These are phyloP conservation scores for Acanthochromis polyacanthus DNA, from an alignment of 2,113 vertebrate genomes.

Conservation along the genomic window DNA sequence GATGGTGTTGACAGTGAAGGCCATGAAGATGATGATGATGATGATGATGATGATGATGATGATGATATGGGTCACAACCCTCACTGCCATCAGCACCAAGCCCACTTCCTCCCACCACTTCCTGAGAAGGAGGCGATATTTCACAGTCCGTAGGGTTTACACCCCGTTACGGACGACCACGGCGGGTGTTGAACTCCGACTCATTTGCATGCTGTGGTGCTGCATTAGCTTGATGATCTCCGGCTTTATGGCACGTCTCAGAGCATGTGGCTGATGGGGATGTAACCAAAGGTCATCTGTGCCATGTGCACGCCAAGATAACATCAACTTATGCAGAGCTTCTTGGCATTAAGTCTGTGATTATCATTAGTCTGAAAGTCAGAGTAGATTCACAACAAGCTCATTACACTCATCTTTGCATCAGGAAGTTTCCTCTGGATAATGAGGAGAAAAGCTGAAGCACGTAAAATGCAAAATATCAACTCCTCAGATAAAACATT, in stretches of 20 bases:
- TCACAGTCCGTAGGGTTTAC: constrained; percentile 57
- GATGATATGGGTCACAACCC: constrained; percentile 60
- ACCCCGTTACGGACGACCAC: constrained; percentile 45
- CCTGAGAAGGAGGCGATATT: constrained; percentile 18
- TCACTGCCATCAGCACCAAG: constrained; percentile 30
- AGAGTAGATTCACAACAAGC: not conserved
- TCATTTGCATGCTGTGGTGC: constrained; percentile 65
- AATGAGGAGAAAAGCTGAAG: not conserved
- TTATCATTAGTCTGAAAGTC: constrained; percentile 7
- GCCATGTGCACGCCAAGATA: constrained; percentile 20
- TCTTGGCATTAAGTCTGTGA: not conserved
- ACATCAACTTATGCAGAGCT: constrained; percentile 6
- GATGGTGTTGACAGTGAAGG: constrained; percentile 29
- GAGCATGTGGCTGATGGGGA: constrained; percentile 34
- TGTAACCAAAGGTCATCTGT: constrained; percentile 56
- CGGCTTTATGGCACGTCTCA: constrained; percentile 18
- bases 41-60: constrained; percentile 40
- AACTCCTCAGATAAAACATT: not conserved
- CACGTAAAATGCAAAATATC: not conserved
- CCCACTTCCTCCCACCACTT: constrained; percentile 41
- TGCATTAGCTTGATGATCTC: constrained; percentile 41
- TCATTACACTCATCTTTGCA: constrained; percentile 18
- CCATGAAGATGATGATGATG: constrained; percentile 40
- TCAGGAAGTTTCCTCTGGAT: not conserved
- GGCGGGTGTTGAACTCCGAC: constrained; percentile 16